Evolutionary conservation across 2,797 vertebrate species (phyloP).

Genomic region (Enteromius thamalakanensis): DNA sequence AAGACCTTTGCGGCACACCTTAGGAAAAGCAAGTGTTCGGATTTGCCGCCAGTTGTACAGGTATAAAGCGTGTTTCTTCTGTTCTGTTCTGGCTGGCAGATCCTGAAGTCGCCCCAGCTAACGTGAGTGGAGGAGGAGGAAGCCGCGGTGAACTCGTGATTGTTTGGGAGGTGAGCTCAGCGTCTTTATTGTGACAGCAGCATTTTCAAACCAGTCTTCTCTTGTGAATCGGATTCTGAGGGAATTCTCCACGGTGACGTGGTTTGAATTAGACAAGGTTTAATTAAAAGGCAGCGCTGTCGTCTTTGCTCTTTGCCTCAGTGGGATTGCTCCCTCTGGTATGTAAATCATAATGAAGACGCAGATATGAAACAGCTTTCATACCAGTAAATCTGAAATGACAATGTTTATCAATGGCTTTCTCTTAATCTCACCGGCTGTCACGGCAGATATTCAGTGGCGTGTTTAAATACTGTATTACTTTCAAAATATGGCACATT

Average conservation of each 20-base stretch:
- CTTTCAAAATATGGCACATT: constrained; percentile 29
- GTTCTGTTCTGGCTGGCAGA: constrained; percentile 67
- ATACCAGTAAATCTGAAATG: constrained; percentile 36
- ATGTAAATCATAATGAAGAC: constrained; percentile 69
- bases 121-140: constrained; percentile 84
- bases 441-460: constrained; percentile 23
- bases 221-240: constrained; percentile 60
- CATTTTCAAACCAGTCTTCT: constrained; percentile 54
- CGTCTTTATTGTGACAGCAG: constrained; percentile 53
- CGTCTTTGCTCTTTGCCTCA: constrained; percentile 67
- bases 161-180: constrained; percentile 86
- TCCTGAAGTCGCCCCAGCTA: constrained; percentile 81
- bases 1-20: not conserved
- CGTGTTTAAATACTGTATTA: constrained; percentile 35
- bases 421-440: constrained; percentile 39
- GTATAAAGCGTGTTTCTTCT: constrained; percentile 31
- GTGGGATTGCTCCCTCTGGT: constrained; percentile 56
- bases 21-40: not conserved
- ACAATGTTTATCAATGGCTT: constrained; percentile 49
- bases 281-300: constrained; percentile 70
- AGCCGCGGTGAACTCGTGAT: constrained; percentile 86
- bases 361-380: constrained; percentile 52
- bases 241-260: constrained; percentile 59
- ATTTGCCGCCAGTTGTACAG: not conserved
- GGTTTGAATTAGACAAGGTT: constrained; percentile 64